Base-by-base conservation (phyloP, 2,797 vertebrate species). In the Capromys pilorides region DNA sequence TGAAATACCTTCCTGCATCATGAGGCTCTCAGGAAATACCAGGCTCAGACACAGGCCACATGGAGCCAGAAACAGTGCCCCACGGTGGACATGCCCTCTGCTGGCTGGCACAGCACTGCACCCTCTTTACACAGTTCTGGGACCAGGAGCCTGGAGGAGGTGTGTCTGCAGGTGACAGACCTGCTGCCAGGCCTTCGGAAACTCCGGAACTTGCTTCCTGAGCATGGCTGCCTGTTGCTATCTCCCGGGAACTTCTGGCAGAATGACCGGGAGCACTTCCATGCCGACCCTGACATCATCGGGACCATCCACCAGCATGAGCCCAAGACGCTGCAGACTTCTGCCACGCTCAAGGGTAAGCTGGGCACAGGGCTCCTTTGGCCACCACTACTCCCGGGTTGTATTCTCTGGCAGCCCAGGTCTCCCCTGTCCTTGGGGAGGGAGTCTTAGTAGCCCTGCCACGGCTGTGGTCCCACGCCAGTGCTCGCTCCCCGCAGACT, bases 201-300 rank as follows among this genome's bases (percentile, higher is more conserved):
- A 96, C 99, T 99, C 97, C 98, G 98, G 93, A 98, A 98, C 11
- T 98, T 99, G 66, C 98, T 99, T 41, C 99, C 99, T 0, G 99
- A 99, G 86, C 99, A 99, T 2, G 99, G 99, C 96, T 99, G 99
- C 96, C 98, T 99, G 84, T 97, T 99, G 36, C 98, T 99, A 9
- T 99, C 99, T 61, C 99, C 99, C 0, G 99, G 99, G 1, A 99
- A 99, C 98, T 99, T 99, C 98, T 99, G 99, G 99, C 99, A 99
- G 98, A 99, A 99, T 75, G 99, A 99, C 97, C 98, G 98, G 1
- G 99, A 99, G 75, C 98, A 98, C 67, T 99, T 99, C 39, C 99
- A 99, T 24, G 98, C 98, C 0, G 99, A 99, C 97, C 98, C 99
- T 0, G 99, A 99, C 96, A 99, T 99, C 94, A 99, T 99, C 84